Conservation (phyloP, 2,113 vertebrate species). For the Seriola dumerili region DNA sequence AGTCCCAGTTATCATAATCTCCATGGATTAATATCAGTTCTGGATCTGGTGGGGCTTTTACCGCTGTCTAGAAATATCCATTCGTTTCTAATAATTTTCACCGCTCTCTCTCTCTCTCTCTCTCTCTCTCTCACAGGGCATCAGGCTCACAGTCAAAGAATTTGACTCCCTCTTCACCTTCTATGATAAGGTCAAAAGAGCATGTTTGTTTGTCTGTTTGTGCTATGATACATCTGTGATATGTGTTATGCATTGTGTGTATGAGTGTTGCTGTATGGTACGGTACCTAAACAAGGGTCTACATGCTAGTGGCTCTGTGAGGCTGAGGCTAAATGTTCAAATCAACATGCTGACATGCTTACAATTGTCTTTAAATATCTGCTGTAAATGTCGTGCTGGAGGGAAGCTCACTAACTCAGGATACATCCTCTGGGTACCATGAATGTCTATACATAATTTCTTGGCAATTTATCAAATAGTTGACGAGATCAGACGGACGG, state of each 20-base stretch:
- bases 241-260: neutral
- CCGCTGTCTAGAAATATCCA: slow-evolving; percentile 65
- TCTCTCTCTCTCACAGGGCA: slow-evolving; percentile 82
- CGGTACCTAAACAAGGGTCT: neutral
- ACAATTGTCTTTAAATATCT: too few relatives aligned
- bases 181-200: slow-evolving; percentile 92
- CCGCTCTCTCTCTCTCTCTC: neutral
- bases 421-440: slow-evolving; percentile 7
- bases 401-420: neutral
- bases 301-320: neutral
- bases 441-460: neutral
- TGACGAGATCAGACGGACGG: neutral
- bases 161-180: slow-evolving; percentile 94
- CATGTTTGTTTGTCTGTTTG: neutral
- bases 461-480: neutral
- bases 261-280: neutral
- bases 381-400: too few relatives aligned
- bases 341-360: neutral
- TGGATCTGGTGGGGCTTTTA: slow-evolving; percentile 58
- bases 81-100: slow-evolving; percentile 48
- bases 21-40: slow-evolving; percentile 79
- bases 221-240: neutral
- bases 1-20: slow-evolving; percentile 83
- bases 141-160: slow-evolving; percentile 92
- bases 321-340: neutral